Percentiles rank a stretch among this genome's conserved stretches.
Conservation (phyloP, 2,888 invertebrate genomes). For the Lacanobia oleracea region DNA sequence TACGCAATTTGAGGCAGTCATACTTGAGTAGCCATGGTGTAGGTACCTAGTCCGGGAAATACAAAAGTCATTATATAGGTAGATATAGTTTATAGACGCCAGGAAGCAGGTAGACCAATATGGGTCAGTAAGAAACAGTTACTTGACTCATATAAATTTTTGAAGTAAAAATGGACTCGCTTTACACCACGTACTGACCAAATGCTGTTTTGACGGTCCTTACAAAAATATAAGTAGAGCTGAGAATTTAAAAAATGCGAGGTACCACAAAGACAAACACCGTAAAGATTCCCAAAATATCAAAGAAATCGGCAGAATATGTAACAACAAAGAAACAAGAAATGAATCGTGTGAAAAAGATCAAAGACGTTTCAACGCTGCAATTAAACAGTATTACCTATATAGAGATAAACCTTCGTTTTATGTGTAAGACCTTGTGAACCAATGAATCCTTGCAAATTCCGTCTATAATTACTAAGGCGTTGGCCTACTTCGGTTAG, state of each 20-base stretch:
- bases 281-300: constrained; percentile 36
- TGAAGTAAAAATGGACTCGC: neutral
- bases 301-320: constrained; percentile 30
- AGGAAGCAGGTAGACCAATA: constrained; percentile 6
- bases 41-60: constrained; percentile 5
- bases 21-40: constrained; percentile 50
- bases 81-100: neutral
- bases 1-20: constrained; percentile 64
- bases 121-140: constrained; percentile 16
- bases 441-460: constrained; percentile 72
- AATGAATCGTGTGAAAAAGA: constrained; percentile 50
- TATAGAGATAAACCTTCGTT: constrained; percentile 38
- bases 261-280: neutral
- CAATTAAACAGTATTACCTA: constrained; percentile 47
- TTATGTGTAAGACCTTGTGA: constrained; percentile 72
- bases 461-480: constrained; percentile 66
- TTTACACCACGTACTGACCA: too few relatives aligned
- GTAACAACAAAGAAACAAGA: constrained; percentile 18
- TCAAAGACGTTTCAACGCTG: constrained; percentile 22
- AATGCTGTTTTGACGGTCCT: neutral
- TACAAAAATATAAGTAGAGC: neutral
- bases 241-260: neutral
- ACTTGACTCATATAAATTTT: neutral
- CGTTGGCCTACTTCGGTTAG: constrained; percentile 66
- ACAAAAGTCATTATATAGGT: constrained; percentile 4